Evolutionary conservation across 2,888 invertebrate species (phyloP).

Genomic region (Oxystoma pomonae): DNA sequence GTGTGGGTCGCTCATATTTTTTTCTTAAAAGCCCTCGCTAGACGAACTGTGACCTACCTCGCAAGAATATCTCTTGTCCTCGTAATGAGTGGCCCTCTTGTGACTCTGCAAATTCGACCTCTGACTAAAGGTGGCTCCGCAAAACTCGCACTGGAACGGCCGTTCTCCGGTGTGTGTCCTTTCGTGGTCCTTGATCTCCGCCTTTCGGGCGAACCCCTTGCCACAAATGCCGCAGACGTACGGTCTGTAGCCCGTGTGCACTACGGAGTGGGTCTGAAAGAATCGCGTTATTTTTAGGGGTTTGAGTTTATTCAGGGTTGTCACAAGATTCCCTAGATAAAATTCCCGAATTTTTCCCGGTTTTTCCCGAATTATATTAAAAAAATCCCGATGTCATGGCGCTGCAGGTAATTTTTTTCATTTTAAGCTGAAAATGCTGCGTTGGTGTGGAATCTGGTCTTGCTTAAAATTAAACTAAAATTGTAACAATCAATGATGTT

Average conservation of each 20-base stretch:
- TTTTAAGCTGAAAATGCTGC: too few species aligned
- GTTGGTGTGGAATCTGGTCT: too few species aligned
- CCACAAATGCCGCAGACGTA: conserved; percentile 66
- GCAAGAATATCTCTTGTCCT: conserved; percentile 71
- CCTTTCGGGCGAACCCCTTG: conserved; percentile 71
- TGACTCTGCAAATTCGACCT: conserved; percentile 79
- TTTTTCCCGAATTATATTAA: too few species aligned
- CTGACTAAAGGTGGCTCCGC: conserved; percentile 76
- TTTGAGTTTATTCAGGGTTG: too few species aligned
- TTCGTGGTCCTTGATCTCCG: conserved; percentile 77
- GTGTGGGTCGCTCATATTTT: too few species aligned
- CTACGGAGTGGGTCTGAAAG: conserved; percentile 64
- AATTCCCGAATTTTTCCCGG: too few species aligned
- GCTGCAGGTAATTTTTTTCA: too few species aligned
- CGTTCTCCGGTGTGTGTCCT: conserved; percentile 78
- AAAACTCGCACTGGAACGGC: conserved; percentile 74
- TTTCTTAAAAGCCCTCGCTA: too few species aligned
- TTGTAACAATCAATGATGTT: too few species aligned
- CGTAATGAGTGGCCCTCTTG: conserved; percentile 71
- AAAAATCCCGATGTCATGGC: too few species aligned
- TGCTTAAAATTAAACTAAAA: too few species aligned
- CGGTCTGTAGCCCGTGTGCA: conserved; percentile 71
- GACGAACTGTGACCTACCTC: conserved; percentile 28
- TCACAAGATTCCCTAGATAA: too few species aligned
- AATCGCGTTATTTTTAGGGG: neutral